A percentile compares a stretch with the other conserved stretches of the same genome.
These are phyloP conservation scores for Rhagoletis zephyria DNA, from an alignment of 1,140 invertebrate species.

Conservation along the genomic window DNA sequence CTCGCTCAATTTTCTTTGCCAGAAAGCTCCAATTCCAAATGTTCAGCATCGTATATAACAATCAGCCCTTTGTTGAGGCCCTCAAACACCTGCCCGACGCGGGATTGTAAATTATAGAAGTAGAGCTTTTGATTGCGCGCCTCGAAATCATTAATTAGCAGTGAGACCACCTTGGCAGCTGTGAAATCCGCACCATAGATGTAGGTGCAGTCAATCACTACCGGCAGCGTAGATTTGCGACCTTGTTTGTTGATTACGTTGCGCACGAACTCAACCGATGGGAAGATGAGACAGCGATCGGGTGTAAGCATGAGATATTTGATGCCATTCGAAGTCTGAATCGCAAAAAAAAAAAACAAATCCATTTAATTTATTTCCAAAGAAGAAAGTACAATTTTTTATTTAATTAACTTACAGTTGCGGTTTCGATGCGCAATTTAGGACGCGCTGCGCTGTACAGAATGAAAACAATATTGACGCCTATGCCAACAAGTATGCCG, in stretches of 20 bases:
- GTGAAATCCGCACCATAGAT: slow-evolving; percentile 88
- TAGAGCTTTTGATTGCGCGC: slow-evolving; percentile 81
- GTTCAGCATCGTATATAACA: slow-evolving; percentile 82
- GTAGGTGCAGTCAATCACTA: slow-evolving; percentile 87
- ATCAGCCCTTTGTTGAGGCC: slow-evolving; percentile 82
- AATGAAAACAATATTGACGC: slow-evolving; percentile 89
- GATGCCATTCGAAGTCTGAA: slow-evolving; percentile 79
- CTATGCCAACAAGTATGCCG: slow-evolving; percentile 91
- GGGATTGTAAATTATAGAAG: slow-evolving; percentile 86
- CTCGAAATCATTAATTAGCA: slow-evolving; percentile 82
- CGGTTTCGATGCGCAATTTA: slow-evolving; percentile 84
- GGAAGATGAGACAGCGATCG: slow-evolving; percentile 89
- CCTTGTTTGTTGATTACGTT: slow-evolving; percentile 87
- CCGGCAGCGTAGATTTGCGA: slow-evolving; percentile 78
- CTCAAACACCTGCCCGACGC: slow-evolving; percentile 84
- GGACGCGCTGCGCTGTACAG: slow-evolving; percentile 92
- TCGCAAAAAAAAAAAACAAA: neutral
- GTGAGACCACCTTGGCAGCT: slow-evolving; percentile 83
- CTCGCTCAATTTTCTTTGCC: slow-evolving; percentile 64
- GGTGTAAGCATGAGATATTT: slow-evolving; percentile 87
- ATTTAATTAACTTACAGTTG: slow-evolving; percentile 73
- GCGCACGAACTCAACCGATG: slow-evolving; percentile 89
- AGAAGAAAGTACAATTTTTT: neutral
- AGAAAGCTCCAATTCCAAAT: slow-evolving; percentile 80
- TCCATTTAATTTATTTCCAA: neutral